Evolutionary conservation across 2,888 invertebrate genomes (phyloP).

Genomic region (Pristionchus arcanus): DNA sequence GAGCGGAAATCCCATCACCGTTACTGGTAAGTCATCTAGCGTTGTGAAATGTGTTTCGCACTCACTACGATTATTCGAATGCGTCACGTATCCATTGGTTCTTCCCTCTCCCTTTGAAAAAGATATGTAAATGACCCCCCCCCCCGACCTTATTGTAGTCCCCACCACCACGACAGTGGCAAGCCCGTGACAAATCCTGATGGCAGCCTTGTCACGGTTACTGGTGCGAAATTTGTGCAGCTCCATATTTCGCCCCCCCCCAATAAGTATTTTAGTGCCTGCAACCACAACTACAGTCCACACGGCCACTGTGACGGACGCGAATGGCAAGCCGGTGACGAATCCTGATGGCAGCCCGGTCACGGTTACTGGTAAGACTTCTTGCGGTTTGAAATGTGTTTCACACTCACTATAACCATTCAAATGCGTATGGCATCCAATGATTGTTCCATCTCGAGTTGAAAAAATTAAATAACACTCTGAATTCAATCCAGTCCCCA

Average conservation of each 20-base stretch:
- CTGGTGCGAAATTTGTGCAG: too few species aligned
- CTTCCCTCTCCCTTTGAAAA: too few species aligned
- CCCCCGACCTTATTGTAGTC: too few species aligned
- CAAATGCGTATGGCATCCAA: neutral
- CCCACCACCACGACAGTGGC: too few species aligned
- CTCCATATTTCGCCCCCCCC: too few species aligned
- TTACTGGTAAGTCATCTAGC: neutral
- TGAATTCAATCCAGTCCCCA: neutral
- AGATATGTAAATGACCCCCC: too few species aligned
- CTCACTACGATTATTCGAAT: too few species aligned
- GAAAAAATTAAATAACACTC: neutral
- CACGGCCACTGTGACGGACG: neutral
- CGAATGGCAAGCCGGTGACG: slow-evolving; percentile 3
- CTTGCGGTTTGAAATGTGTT: too few species aligned
- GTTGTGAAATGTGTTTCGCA: neutral
- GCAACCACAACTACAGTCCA: neutral
- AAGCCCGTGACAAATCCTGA: neutral
- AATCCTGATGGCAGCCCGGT: neutral
- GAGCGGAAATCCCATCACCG: neutral
- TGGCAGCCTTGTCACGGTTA: too few species aligned
- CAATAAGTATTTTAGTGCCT: too few species aligned
- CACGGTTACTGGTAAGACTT: neutral
- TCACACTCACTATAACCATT: neutral
- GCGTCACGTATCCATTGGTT: neutral
- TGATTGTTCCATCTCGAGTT: neutral